phyloP scores from a whole-genome alignment of 2,797 vertebrate species.

The Fistularia tabacaria region DNA sequence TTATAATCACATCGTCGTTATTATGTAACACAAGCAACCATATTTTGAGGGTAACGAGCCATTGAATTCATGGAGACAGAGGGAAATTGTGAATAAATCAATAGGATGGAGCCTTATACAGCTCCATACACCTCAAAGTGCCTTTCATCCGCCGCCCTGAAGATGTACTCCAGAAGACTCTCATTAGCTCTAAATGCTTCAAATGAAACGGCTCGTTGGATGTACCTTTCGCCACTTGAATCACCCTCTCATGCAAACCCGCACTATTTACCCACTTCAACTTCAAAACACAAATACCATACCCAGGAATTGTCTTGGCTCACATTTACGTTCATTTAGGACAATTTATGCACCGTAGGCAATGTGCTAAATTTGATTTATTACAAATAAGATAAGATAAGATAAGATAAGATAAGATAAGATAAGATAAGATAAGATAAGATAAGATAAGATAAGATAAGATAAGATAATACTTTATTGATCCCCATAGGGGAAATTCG shows the following conservation, averaged over 20 bases:
- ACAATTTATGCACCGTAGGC: no score
- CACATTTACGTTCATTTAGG: no score
- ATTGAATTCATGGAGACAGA: conserved; percentile 7
- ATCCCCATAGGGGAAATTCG: no score
- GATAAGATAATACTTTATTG: no score
- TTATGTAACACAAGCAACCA: conserved; percentile 15
- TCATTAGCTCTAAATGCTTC: conserved; percentile 8
- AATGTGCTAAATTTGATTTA: no score
- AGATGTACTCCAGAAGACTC: neutral
- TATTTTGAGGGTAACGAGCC: neutral
- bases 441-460: no score
- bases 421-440: no score
- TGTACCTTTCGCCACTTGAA: conserved; percentile 8
- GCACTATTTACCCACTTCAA: conserved; percentile 12
- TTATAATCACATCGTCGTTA: conserved; percentile 12
- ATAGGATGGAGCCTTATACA: no score
- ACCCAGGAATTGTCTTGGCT: neutral
- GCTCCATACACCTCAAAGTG: no score
- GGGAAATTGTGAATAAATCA: neutral
- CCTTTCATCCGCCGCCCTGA: no score
- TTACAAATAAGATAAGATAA: no score
- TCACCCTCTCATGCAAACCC: conserved; percentile 1
- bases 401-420: no score
- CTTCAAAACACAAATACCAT: conserved; percentile 22
- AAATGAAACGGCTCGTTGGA: conserved; percentile 14